A percentile compares a stretch with the other conserved stretches of the same genome.
phyloP scores from a whole-genome alignment of 2,113 vertebrate species.

The Halcyon senegalensis region DNA sequence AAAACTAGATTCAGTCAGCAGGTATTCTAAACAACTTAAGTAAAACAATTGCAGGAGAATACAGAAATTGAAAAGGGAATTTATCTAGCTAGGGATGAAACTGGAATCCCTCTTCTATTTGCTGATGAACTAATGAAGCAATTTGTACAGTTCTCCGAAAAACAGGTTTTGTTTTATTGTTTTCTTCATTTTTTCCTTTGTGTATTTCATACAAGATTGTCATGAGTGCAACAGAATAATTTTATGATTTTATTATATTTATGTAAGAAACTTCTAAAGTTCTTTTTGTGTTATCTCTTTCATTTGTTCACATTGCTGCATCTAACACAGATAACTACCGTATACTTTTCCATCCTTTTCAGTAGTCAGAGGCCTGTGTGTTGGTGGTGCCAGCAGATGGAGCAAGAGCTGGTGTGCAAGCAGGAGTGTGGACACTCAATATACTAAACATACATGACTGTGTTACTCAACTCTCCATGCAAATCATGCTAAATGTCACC shows the following conservation, averaged over 20 bases:
- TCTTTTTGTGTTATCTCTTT: not conserved
- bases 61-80: not conserved
- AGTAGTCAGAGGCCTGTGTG: rapidly evolving
- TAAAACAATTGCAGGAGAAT: not conserved
- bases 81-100: not conserved
- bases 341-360: not conserved
- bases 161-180: not conserved
- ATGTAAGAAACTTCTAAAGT: not conserved
- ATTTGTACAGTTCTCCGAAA: not conserved
- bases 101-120: not conserved
- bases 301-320: not conserved
- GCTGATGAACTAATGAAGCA: not conserved
- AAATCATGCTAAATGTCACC: too few species aligned
- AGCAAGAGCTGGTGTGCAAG: not conserved
- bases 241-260: not conserved
- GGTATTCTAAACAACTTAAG: not conserved
- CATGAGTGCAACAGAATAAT: not conserved
- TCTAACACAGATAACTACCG: not conserved
- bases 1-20: not conserved
- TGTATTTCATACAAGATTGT: not conserved
- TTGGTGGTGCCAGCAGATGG: not conserved
- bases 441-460: too few species aligned
- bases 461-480: too few species aligned
- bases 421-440: not conserved
- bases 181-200: not conserved